Percentiles rank a stretch among this genome's conserved stretches.
Conservation (phyloP, 1,140 invertebrate genomes). For the Bombus cullumanus region DNA sequence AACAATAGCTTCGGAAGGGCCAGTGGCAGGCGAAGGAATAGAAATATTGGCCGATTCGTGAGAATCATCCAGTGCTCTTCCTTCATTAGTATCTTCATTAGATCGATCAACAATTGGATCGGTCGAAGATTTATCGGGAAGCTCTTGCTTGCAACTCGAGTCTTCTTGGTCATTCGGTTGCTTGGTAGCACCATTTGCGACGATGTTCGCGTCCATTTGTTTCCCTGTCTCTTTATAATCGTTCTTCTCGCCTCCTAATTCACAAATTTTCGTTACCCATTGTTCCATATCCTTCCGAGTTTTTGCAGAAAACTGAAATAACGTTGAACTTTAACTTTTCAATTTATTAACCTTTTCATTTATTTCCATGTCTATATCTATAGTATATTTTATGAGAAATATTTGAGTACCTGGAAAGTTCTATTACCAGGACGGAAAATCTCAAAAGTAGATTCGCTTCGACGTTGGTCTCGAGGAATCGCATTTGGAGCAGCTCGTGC, state of each 20-base stretch:
- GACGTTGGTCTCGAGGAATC: conserved; percentile 68
- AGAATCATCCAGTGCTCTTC: background rate
- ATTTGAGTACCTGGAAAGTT: conserved; percentile 67
- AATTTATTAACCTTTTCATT: background rate
- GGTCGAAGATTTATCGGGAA: background rate
- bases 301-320: conserved; percentile 72
- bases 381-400: background rate
- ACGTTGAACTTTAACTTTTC: background rate
- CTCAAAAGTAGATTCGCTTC: conserved; percentile 76
- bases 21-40: background rate
- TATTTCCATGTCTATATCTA: background rate
- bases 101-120: background rate
- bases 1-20: too few relatives aligned
- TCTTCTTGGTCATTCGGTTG: background rate
- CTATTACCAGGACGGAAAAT: conserved; percentile 74
- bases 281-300: conserved; percentile 75
- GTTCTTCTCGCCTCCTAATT: conserved; percentile 22
- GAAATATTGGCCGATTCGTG: background rate
- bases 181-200: background rate
- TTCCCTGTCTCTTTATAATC: background rate
- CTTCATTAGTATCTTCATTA: background rate
- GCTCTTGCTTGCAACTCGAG: background rate
- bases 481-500: conserved; percentile 70
- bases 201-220: background rate
- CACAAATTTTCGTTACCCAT: conserved; percentile 72